Conservation (phyloP, 1,140 invertebrate genomes). For the Dendrolimus punctatus region DNA sequence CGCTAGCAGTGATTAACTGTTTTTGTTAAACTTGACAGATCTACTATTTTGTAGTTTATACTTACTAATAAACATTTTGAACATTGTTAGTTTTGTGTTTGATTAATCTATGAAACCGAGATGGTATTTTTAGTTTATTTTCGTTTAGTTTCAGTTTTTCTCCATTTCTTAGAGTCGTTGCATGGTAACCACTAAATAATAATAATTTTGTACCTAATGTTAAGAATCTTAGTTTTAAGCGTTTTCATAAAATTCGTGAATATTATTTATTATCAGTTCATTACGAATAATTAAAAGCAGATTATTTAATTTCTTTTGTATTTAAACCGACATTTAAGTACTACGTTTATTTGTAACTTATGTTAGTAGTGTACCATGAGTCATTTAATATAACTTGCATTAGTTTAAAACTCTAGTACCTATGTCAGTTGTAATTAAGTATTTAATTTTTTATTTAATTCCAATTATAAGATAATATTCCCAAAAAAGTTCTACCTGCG, state of each 20-base stretch:
- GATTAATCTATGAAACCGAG: slow-evolving; percentile 40
- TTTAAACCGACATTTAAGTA: slow-evolving; percentile 62
- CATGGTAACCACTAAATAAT: slow-evolving; percentile 56
- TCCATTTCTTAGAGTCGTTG: slow-evolving; percentile 43
- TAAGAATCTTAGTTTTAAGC: slow-evolving; percentile 59
- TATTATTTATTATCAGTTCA: slow-evolving; percentile 71
- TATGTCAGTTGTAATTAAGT: slow-evolving; percentile 65
- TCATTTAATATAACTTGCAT: slow-evolving; percentile 66
- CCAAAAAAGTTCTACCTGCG: slow-evolving; percentile 54
- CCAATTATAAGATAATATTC: slow-evolving; percentile 61
- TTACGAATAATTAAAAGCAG: slow-evolving; percentile 63
- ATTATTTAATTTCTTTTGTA: slow-evolving; percentile 70
- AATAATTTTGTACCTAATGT: slow-evolving; percentile 69
- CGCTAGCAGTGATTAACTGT: slow-evolving; percentile 33
- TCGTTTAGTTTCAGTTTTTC: slow-evolving; percentile 53
- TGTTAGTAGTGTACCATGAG: slow-evolving; percentile 64
- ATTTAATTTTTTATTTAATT: slow-evolving; percentile 71
- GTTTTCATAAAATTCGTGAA: slow-evolving; percentile 60
- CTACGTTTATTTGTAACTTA: slow-evolving; percentile 56
- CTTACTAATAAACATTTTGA: slow-evolving; percentile 29
- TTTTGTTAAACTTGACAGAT: slow-evolving; percentile 39
- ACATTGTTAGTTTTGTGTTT: slow-evolving; percentile 44
- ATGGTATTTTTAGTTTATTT: slow-evolving; percentile 38
- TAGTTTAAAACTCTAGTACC: slow-evolving; percentile 63
- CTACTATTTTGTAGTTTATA: slow-evolving; percentile 26